Evolutionary conservation across 2,113 vertebrate genomes (phyloP).

Genomic region (Cephalopterus ornatus): DNA sequence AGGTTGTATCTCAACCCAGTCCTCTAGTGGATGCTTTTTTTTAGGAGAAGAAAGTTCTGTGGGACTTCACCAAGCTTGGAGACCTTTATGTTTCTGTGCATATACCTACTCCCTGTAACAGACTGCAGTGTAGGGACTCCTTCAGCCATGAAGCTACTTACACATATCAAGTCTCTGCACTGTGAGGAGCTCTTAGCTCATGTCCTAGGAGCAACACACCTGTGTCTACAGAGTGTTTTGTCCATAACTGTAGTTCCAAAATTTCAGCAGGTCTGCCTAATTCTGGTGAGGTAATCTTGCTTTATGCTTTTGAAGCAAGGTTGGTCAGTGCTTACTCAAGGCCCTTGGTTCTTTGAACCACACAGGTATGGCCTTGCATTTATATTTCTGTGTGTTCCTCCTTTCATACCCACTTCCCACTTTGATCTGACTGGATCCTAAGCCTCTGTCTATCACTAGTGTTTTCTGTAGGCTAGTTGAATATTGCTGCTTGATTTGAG

Average conservation of each 20-base stretch:
- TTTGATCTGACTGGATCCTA: neutral
- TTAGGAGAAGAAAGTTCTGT: neutral
- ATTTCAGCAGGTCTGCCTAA: neutral
- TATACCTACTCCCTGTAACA: neutral
- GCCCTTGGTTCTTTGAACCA: neutral
- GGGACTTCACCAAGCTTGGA: neutral
- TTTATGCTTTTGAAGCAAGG: neutral
- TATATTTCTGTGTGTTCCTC: neutral
- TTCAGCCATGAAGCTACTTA: neutral
- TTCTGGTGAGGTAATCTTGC: neutral
- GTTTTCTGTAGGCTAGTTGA: neutral
- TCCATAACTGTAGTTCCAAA: neutral
- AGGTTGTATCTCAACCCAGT: neutral
- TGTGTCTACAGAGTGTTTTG: neutral
- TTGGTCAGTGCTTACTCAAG: neutral
- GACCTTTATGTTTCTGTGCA: neutral
- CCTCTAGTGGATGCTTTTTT: neutral
- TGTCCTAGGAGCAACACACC: neutral
- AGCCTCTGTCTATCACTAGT: neutral
- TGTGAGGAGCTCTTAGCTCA: neutral
- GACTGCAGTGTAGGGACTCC: rapidly evolving
- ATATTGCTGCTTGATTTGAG: neutral
- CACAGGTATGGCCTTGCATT: rapidly evolving
- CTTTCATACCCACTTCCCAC: neutral
- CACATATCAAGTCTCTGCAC: too few relatives aligned